phyloP scores from a whole-genome alignment of 1,140 invertebrate species.

The Berghia stephanieae region DNA sequence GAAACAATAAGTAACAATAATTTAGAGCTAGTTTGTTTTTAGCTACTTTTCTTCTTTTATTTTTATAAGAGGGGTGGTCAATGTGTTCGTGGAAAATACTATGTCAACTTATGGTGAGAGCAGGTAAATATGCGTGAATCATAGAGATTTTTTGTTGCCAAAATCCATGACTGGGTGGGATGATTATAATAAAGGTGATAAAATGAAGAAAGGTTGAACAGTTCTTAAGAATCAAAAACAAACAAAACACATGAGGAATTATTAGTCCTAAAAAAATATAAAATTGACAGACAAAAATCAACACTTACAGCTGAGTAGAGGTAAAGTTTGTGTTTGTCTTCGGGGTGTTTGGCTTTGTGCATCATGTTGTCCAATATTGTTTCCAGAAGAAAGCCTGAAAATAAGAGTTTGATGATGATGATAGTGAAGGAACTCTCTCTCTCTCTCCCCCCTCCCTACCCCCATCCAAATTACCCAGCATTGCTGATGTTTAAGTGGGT shows the following conservation, averaged over 20 bases:
- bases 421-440: no score
- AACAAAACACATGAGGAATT: background rate
- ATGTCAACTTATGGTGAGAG: no score
- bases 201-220: background rate
- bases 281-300: background rate
- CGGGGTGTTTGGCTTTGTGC: background rate
- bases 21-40: no score
- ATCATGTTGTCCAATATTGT: constrained; percentile 27
- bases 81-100: no score
- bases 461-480: background rate
- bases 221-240: background rate
- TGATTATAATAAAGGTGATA: no score
- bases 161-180: no score
- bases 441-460: no score
- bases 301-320: constrained; percentile 28
- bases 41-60: no score
- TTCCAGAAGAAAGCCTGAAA: constrained; percentile 24
- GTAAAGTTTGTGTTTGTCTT: constrained; percentile 5
- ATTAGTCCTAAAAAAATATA: background rate
- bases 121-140: no score
- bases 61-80: no score
- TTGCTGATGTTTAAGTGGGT: background rate
- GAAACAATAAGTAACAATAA: no score
- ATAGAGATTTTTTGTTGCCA: no score
- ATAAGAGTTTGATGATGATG: background rate